These are phyloP conservation scores for Venustaconcha ellipsiformis DNA, from an alignment of 1,140 invertebrate species.

Conservation along the genomic window DNA sequence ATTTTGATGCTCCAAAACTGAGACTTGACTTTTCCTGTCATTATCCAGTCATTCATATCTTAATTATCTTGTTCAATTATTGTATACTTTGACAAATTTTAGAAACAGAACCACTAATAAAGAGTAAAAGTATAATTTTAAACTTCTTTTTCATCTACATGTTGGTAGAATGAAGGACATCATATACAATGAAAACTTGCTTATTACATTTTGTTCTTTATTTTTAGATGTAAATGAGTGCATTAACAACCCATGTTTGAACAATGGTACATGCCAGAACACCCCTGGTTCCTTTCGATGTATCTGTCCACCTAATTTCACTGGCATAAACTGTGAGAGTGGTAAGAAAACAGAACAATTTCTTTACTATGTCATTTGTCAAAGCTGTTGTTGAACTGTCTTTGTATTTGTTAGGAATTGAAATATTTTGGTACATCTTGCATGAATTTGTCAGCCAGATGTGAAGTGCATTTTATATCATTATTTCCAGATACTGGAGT, in stretches of 20 bases:
- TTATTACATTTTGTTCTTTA: no score
- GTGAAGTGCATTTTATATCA: neutral
- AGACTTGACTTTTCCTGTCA: no score
- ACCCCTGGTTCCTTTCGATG: slow-evolving; percentile 78
- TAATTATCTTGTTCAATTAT: no score
- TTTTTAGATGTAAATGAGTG: slow-evolving; percentile 87
- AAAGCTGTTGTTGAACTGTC: no score
- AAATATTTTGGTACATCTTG: neutral
- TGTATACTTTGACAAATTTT: no score
- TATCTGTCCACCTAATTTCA: slow-evolving; percentile 86
- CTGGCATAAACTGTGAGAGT: slow-evolving; percentile 85
- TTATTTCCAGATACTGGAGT: neutral
- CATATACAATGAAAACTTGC: no score
- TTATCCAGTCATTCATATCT: no score
- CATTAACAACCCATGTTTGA: slow-evolving; percentile 71
- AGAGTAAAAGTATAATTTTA: no score
- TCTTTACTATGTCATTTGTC: neutral
- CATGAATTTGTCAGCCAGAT: neutral
- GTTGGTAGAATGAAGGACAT: no score
- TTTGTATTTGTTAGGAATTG: neutral
- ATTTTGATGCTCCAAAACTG: no score
- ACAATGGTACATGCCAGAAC: slow-evolving; percentile 65
- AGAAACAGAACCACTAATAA: no score
- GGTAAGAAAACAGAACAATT: slow-evolving; percentile 11
- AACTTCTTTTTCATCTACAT: no score